phyloP scores from a whole-genome alignment of 2,797 vertebrate species.

The Microhierax caerulescens region DNA sequence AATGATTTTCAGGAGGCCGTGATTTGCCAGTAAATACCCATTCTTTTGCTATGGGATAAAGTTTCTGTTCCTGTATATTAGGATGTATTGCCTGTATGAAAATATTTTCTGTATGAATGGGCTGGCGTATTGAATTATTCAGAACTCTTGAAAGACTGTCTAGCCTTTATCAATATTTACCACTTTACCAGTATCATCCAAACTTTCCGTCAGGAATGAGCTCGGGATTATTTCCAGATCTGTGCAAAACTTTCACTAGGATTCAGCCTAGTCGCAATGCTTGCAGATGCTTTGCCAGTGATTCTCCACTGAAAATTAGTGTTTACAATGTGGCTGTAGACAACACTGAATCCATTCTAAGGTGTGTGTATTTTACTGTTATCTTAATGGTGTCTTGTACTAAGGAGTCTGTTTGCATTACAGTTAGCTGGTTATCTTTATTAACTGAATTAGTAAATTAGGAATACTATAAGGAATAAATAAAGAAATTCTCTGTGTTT shows the following conservation, averaged over 20 bases:
- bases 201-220: neutral
- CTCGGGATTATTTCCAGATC: neutral
- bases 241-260: neutral
- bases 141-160: neutral
- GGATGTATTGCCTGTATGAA: neutral
- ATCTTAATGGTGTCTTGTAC: neutral
- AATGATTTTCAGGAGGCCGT: neutral
- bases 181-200: neutral
- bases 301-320: neutral
- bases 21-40: neutral
- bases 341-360: neutral
- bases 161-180: neutral
- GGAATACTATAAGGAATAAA: no score
- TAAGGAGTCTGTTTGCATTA: neutral
- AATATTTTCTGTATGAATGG: neutral
- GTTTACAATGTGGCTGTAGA: neutral
- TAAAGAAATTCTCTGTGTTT: neutral
- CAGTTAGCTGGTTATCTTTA: neutral
- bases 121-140: neutral
- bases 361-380: neutral
- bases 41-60: neutral
- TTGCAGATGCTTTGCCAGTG: neutral
- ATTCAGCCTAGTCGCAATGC: neutral
- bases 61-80: neutral
- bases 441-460: neutral